Evolutionary conservation across 2,113 vertebrate genomes (phyloP).

Genomic region (Dinomys branickii): DNA sequence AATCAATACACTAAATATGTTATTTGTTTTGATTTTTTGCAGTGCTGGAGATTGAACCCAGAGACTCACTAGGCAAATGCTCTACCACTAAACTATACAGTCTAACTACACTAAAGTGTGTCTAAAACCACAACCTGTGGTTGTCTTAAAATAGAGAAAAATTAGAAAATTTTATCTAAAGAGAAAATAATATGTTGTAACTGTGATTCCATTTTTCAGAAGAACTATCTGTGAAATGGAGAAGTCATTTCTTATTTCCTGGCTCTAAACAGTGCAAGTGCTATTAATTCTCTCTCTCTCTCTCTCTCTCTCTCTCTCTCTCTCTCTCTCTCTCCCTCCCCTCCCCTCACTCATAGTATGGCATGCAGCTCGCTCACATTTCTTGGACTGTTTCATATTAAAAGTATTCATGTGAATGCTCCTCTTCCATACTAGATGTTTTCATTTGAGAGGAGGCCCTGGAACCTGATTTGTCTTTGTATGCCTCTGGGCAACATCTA

Average conservation of each 20-base stretch:
- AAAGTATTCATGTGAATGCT: background rate
- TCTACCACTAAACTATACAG: background rate
- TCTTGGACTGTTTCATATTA: background rate
- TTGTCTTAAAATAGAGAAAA: constrained; percentile 36
- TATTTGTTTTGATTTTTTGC: background rate
- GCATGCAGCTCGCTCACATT: background rate
- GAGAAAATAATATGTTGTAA: constrained; percentile 4
- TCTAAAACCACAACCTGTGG: background rate
- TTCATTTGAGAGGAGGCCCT: background rate
- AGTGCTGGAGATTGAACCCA: background rate
- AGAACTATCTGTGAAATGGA: background rate
- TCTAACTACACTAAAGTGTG: background rate
- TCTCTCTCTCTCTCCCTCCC: background rate
- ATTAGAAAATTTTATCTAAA: constrained; percentile 28
- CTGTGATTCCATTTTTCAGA: constrained; percentile 31
- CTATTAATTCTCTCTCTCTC: background rate
- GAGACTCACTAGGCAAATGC: background rate
- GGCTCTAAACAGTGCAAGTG: background rate
- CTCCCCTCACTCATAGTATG: background rate
- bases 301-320: background rate
- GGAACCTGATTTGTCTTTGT: constrained; percentile 8
- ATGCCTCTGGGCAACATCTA: background rate
- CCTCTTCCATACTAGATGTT: background rate
- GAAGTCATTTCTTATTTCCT: constrained; percentile 28
- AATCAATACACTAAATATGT: background rate